phyloP scores from a whole-genome alignment of 2,113 vertebrate species.

The Gorsachius goisagi region DNA sequence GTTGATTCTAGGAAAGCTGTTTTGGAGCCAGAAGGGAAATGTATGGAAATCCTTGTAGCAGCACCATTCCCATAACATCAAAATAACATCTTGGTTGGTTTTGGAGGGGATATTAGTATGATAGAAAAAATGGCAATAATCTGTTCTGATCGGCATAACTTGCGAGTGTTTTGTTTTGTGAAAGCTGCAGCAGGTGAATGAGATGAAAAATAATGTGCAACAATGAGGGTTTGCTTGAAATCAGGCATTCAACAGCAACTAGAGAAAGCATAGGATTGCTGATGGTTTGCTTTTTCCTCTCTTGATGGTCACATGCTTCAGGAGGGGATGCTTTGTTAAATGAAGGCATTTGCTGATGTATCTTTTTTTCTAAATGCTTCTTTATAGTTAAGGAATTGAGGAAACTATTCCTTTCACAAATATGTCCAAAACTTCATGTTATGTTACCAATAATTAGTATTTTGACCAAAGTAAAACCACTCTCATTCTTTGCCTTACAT shows the following conservation, averaged over 20 bases:
- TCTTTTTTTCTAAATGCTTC: neutral
- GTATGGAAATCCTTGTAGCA: neutral
- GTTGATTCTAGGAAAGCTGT: neutral
- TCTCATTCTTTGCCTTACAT: neutral
- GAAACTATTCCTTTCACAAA: neutral
- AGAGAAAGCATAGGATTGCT: neutral
- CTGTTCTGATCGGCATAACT: neutral
- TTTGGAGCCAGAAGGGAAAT: neutral
- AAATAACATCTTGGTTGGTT: neutral
- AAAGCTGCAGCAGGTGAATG: neutral
- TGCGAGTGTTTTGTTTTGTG: neutral
- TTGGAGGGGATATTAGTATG: neutral
- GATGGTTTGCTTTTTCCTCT: neutral
- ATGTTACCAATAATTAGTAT: neutral
- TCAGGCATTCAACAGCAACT: neutral
- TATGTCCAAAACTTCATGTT: neutral
- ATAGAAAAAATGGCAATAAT: neutral
- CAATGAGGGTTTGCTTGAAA: neutral
- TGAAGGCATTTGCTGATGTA: neutral
- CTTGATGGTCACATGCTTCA: neutral
- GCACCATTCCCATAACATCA: neutral
- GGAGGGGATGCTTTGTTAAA: neutral
- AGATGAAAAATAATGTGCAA: neutral
- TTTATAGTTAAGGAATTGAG: neutral
- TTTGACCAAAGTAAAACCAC: neutral